Evolutionary conservation across 2,797 vertebrate species (phyloP).

Genomic region (Poecile montanus): DNA sequence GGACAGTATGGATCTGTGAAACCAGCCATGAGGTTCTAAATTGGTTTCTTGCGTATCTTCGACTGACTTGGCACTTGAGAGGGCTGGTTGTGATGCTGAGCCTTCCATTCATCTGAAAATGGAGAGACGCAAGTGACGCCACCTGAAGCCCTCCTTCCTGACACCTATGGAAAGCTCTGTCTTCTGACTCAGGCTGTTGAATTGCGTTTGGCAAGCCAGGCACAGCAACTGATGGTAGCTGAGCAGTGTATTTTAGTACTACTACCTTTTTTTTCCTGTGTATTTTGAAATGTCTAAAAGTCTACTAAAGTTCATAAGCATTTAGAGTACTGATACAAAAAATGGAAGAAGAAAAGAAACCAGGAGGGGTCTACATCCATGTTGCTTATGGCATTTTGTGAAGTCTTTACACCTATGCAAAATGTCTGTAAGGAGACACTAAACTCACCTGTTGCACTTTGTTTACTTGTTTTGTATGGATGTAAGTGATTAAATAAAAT

Average conservation of each 20-base stretch:
- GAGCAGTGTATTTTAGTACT: not conserved
- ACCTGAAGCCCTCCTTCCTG: not conserved
- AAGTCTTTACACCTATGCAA: not conserved
- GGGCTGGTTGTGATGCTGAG: not conserved
- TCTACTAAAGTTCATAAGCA: not conserved
- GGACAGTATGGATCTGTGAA: not conserved
- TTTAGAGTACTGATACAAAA: not conserved
- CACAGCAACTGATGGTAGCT: not conserved
- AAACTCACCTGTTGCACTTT: not conserved
- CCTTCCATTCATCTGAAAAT: not conserved
- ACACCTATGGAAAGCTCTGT: not conserved
- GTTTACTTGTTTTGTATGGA: not conserved
- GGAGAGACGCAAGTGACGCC: not conserved
- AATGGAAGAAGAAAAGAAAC: not conserved
- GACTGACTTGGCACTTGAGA: not conserved
- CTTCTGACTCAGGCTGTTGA: not conserved
- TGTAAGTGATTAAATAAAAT: slow-evolving; percentile 12
- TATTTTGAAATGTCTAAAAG: not conserved
- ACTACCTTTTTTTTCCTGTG: not conserved
- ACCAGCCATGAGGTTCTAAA: not conserved
- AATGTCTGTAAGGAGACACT: not conserved
- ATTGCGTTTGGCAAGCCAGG: not conserved
- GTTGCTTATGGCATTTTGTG: not conserved
- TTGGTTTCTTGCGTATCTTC: not conserved
- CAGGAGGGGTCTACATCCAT: not conserved